Base-by-base conservation (phyloP, 2,797 vertebrate species). In the Anniella stebbinsi region DNA sequence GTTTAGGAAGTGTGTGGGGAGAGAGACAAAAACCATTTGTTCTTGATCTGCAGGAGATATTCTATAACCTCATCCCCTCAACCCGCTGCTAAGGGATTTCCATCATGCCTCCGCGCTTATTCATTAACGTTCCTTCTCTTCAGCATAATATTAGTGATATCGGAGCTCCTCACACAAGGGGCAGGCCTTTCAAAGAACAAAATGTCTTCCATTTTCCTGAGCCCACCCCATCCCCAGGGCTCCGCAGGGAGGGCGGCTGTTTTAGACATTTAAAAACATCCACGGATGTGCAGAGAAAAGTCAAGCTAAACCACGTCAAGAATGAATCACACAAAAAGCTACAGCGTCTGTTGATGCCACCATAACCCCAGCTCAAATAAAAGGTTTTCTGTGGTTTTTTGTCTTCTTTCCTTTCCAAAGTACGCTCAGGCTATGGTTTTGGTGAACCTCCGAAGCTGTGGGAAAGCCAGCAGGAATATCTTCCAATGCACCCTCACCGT, bases 11-110 rank as follows among this genome's bases (percentile, higher is more conserved):
- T n/a, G 21, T 38, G 38, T 51, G 13, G 28, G 70, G 72, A 7
- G 21, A 21, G 51, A 86, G 54, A 76, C 18, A 57, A 33, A 72
- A 88, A 72, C 45, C 78, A 57, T 81, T 88, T 88, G 78, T 57
- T 72, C 78, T 57, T 21, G 1, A 38, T 72, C 28, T 36, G n/a
- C 36, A 1, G 48, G 67, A 88, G 48, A 36, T 28, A 3, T 60
- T 41, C 67, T 72, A 41, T 81, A 41, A 81, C 78, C 77, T 80
- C 76, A 69, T 72, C 30, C 54, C 51, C 25, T 76, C 33, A 28
- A 30, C 81, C n/a, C 6, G 45, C 75, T 17, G 25, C 87, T 10
- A 9, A 72, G 88, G 67, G 89, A 80, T 38, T 30, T 36, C 8
- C 41, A 8, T 36, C 30, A 73, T 73, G 67, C 84, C 69, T 86